A percentile compares a stretch with the other conserved stretches of the same genome.
These are phyloP conservation scores for Ptychoptera contaminata DNA, from an alignment of 2,888 invertebrate genomes.

Conservation along the genomic window DNA sequence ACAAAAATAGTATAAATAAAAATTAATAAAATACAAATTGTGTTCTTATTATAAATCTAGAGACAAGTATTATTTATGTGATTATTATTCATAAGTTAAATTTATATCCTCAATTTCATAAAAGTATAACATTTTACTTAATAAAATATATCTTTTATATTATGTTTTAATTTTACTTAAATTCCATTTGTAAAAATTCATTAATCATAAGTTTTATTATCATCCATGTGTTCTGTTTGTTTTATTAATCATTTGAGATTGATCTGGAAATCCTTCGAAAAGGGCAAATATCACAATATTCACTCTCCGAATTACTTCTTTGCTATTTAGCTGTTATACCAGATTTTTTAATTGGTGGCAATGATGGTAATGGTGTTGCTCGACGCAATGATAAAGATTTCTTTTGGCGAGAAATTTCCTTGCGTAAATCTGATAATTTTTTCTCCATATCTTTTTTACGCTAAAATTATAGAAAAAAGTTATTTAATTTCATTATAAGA, in stretches of 20 bases:
- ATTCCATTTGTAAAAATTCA: no score
- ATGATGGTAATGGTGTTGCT: conserved; percentile 6
- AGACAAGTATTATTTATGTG: no score
- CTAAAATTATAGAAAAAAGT: conserved; percentile 1
- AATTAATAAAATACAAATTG: no score
- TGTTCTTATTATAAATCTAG: no score
- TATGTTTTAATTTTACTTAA: no score
- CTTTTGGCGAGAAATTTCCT: conserved; percentile 10
- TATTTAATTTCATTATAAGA: background rate
- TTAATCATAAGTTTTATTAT: no score
- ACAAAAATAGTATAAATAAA: no score
- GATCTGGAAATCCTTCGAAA: conserved; percentile 1
- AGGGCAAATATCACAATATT: conserved; percentile 4
- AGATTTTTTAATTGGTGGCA: conserved; percentile 7
- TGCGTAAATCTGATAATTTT: conserved; percentile 9
- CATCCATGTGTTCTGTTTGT: background rate
- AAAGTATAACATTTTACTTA: no score
- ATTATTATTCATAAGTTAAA: no score
- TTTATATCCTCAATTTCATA: no score
- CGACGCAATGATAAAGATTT: conserved; percentile 8
- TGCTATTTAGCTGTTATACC: conserved; percentile 7
- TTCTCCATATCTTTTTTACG: conserved; percentile 9
- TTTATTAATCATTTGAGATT: conserved; percentile 3
- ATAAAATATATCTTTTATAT: no score
- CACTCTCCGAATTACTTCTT: conserved; percentile 8